Percentiles rank a stretch among this genome's conserved stretches.
Evolutionary conservation across 2,888 invertebrate genomes (phyloP).

Genomic region (Scrobipalpa costella): DNA sequence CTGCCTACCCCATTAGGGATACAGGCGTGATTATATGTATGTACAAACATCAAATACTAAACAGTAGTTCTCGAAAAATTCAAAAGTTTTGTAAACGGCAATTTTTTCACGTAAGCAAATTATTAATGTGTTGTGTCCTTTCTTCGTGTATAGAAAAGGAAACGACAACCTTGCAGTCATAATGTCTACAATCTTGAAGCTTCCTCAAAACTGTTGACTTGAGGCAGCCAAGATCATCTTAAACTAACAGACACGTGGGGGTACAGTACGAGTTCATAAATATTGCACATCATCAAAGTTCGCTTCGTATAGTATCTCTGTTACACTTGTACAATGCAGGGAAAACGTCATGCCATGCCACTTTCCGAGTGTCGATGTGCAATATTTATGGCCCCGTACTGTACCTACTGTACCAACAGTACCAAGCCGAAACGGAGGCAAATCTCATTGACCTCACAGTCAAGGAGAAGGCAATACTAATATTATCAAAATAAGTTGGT

Average conservation of each 20-base stretch:
- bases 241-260: neutral
- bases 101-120: neutral
- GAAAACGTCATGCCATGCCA: too few species aligned
- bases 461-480: neutral
- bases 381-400: too few species aligned
- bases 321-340: too few species aligned
- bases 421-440: neutral
- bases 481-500: neutral
- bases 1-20: too few species aligned
- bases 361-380: too few species aligned
- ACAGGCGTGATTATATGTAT: too few species aligned
- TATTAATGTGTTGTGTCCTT: neutral
- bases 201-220: neutral
- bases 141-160: neutral
- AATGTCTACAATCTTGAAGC: neutral
- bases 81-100: too few species aligned
- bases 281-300: too few species aligned
- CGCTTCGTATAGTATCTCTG: too few species aligned
- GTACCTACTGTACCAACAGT: neutral
- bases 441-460: neutral
- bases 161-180: neutral
- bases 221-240: constrained; percentile 5
- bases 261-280: too few species aligned
- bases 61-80: too few species aligned
- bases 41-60: too few species aligned